Evolutionary conservation across 2,888 invertebrate species (phyloP), one percentile per base, ranked within the genome.

Genomic region (Hymenopus coronatus): DNA sequence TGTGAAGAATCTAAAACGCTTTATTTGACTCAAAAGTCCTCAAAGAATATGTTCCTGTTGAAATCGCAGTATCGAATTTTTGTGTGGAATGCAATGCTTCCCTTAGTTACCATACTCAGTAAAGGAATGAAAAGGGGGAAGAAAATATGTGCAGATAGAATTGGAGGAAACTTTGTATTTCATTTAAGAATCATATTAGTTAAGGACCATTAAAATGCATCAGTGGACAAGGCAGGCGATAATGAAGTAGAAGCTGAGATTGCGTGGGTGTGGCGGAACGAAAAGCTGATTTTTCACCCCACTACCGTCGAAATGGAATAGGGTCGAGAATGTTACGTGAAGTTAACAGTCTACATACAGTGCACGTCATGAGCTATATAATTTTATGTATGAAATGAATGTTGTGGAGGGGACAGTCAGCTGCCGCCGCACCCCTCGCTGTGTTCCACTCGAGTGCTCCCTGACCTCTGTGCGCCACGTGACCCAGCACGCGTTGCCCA

Each of bases 381-480:
- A 28, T 40, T 85, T 30, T 46, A 85, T 85, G 46, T 40, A 46
- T 46, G 87, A 28, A 28, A 81, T 28, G 70, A 30, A 33, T 81
- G 28, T n/a, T 81, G 15, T 81, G 87, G 82, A n/a, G 25, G 82
- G 87, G 87, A 82, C 54, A 87, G 87, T 87, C 81, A 82, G 54
- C 87, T 70, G 30, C 82, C 82, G 81, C n/a, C 27, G 54, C 46
- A 27, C 28, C 83, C 30, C 83, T 70, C 54, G 87, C 87, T 30
- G 88, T 85, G 90, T 90, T 90, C 90, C 90, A 89, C 82, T 54
- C 88, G 90, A 89, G 89, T 90, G 89, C 84, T 85, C 88, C 40
- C 83, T 25, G 54, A n/a, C 83, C 83, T 46, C 85, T 30, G 25
- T 82, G 30, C n/a, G 84, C 83, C 90, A 90, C 90, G 90, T 89